Percentiles rank a stretch among this genome's conserved stretches.
Evolutionary conservation across 2,888 invertebrate species (phyloP).

Genomic region (Coleophora deauratella): DNA sequence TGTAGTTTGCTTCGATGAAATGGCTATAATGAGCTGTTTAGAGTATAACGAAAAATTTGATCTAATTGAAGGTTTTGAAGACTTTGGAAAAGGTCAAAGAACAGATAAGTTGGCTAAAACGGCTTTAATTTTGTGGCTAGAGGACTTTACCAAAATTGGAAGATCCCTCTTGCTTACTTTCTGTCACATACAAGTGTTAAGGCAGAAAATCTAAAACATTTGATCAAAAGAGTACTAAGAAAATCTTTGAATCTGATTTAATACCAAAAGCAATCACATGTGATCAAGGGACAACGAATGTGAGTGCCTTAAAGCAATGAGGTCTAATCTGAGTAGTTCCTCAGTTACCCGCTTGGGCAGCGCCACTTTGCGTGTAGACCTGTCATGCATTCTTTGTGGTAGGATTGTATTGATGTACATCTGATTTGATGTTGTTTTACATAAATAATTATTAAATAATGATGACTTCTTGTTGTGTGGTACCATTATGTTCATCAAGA

Average conservation of each 20-base stretch:
- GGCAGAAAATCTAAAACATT: neutral
- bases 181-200: neutral
- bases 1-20: neutral
- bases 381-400: no score
- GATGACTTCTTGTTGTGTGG: no score
- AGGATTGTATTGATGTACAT: no score
- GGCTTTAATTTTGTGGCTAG: neutral
- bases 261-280: no score
- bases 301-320: no score
- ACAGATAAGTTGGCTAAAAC: neutral
- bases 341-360: no score
- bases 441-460: no score
- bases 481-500: no score
- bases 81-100: neutral
- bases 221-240: neutral
- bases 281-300: no score
- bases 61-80: conserved; percentile 3
- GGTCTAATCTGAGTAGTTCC: no score
- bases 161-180: neutral
- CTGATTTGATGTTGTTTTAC: no score
- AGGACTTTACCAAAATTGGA: neutral
- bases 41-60: neutral
- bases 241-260: neutral
- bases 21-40: neutral
- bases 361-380: no score